Conservation (phyloP, 2,888 invertebrate species). For the Leptarthrus brevirostris region DNA sequence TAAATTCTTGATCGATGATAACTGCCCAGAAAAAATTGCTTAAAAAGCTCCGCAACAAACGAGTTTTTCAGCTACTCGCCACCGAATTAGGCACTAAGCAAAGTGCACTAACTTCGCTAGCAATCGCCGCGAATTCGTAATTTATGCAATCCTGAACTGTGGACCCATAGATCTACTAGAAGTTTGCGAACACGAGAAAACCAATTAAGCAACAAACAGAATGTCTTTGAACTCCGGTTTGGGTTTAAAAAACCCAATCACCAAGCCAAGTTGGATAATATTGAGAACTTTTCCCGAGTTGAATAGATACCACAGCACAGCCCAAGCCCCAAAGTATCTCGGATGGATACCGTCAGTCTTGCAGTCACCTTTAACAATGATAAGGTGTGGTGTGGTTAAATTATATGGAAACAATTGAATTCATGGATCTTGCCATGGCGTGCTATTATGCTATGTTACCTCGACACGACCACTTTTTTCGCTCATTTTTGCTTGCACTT, state of each 20-base stretch:
- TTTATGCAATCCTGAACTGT: constrained; percentile 37
- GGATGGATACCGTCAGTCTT: background rate
- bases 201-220: constrained; percentile 7
- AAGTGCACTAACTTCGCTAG: constrained; percentile 30
- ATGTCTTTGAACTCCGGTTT: constrained; percentile 37
- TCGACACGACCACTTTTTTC: constrained; percentile 22
- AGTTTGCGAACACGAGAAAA: background rate
- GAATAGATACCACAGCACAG: background rate
- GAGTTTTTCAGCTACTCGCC: constrained; percentile 11
- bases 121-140: constrained; percentile 22
- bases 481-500: constrained; percentile 25
- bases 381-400: constrained; percentile 20
- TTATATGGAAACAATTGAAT: constrained; percentile 40
- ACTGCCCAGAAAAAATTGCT: background rate
- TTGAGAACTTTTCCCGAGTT: constrained; percentile 22
- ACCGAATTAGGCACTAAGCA: constrained; percentile 19
- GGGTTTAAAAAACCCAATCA: background rate
- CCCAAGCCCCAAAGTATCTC: background rate
- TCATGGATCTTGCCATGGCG: constrained; percentile 18
- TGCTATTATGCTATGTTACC: constrained; percentile 39
- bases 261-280: constrained; percentile 12
- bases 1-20: constrained; percentile 16
- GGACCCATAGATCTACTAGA: constrained; percentile 4
- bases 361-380: constrained; percentile 24
- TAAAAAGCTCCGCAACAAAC: constrained; percentile 8